Evolutionary conservation across 2,888 invertebrate species (phyloP).

Genomic region (Euproctis similis): DNA sequence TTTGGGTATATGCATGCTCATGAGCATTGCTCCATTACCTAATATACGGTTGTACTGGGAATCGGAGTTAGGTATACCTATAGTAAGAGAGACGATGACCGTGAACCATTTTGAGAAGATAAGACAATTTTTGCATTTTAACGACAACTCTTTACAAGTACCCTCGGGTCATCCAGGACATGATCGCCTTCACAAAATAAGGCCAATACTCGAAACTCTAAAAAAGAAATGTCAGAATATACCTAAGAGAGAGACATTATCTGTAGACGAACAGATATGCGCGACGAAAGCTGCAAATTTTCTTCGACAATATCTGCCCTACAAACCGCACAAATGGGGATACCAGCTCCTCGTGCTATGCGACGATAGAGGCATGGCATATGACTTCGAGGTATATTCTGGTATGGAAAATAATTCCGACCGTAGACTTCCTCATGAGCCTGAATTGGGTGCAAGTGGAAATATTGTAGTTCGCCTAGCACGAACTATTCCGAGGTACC

Average conservation of each 20-base stretch:
- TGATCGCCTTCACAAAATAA: slow-evolving; percentile 4
- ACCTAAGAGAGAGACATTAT: slow-evolving; percentile 4
- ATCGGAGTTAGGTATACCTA: slow-evolving; percentile 12
- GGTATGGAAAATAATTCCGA: no score
- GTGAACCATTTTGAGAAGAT: no score
- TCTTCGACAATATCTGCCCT: slow-evolving; percentile 12
- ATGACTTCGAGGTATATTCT: slow-evolving; percentile 13
- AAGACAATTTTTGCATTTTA: no score
- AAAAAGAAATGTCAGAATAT: background rate
- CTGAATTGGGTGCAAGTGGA: no score
- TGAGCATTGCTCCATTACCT: no score
- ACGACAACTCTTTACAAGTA: no score
- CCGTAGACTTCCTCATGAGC: no score
- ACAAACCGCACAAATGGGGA: slow-evolving; percentile 15
- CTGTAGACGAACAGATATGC: slow-evolving; percentile 12
- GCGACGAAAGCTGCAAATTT: slow-evolving; percentile 12
- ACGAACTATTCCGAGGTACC: background rate
- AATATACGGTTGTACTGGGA: slow-evolving; percentile 13
- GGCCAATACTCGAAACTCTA: slow-evolving; percentile 1
- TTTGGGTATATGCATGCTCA: no score
- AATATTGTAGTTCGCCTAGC: background rate
- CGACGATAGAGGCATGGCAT: slow-evolving; percentile 11
- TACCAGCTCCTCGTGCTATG: slow-evolving; percentile 14
- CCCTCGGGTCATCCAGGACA: no score
- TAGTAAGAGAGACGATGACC: slow-evolving; percentile 11